Evolutionary conservation across 2,888 invertebrate species (phyloP), one percentile per base, ranked within the genome.

Genomic region (Atrina japonica): DNA sequence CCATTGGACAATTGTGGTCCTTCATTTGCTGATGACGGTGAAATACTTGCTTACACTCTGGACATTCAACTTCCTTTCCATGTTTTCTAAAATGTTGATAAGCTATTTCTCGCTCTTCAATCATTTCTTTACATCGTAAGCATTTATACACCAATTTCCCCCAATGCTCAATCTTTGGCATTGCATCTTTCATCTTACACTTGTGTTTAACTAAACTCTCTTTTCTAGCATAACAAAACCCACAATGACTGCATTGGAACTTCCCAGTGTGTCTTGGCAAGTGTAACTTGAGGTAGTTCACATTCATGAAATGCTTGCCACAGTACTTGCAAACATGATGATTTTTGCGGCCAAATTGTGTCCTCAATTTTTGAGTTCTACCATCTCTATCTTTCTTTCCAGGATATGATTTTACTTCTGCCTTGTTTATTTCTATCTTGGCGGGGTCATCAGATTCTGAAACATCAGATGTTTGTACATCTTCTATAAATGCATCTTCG

Each of bases 251-350:
- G 69, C 91, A 91, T 16, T 82, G 82, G 66, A 86, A 85, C 63
- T 86, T 83, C 74, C 88, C 88, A 40, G 88, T 89, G 74, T 91
- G 91, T 35, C 86, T 87, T 1, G 86, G 83, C 66, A 89, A 83
- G 76, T 93, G 93, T 9, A 91, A 86, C 27, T 87, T 87, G 3
- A 93, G 84, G 72, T 92, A 91, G 76, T 92, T 92, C 68, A 90
- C 88, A 58, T 90, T 88, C 1, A 81, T 82, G 80, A 93, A 93
- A 5, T 84, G 80, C 70, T 91, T 92, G 3, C 82, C 82, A 73
- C 89, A 89, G 18, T 83, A 69, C 6, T 81, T 80, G 66, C 88
- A 89, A 1, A 43, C 18, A 49, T 61, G 35, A 11, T 52, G 18
- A 16, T 52, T 69, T 14, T 74, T 72, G 3, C 69, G 63, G 1